Evolutionary conservation across 2,113 vertebrate genomes (phyloP).

Genomic region (Takifugu flavidus): DNA sequence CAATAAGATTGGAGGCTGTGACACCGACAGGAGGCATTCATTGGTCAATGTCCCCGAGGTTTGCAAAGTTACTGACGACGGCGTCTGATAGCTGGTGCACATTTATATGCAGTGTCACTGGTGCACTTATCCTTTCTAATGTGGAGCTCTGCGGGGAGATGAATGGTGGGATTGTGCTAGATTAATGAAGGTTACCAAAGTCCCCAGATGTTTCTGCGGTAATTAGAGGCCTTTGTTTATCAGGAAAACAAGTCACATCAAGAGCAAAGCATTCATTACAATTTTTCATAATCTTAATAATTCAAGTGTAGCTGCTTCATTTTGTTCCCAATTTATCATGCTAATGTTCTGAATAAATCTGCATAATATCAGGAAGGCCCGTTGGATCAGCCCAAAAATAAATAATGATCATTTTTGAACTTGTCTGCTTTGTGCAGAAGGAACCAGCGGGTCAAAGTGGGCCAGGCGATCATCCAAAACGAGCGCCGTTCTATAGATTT

Average conservation of each 20-base stretch:
- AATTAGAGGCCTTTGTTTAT: constrained; percentile 99
- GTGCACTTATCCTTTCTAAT: constrained; percentile 94
- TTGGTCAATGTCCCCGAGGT: constrained; percentile 56
- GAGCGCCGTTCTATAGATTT: constrained; percentile 14
- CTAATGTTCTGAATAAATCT: constrained; percentile 99
- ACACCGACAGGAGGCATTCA: constrained; percentile 54
- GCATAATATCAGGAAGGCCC: constrained; percentile 92
- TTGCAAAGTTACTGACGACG: constrained; percentile 44
- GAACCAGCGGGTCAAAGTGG: constrained; percentile 17
- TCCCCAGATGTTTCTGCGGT: constrained; percentile 99
- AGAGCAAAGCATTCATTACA: constrained; percentile 99
- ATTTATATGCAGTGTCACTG: constrained; percentile 79
- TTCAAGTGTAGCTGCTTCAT: constrained; percentile 99
- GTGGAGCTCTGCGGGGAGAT: constrained; percentile 88
- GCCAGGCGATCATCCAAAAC: constrained; percentile 7
- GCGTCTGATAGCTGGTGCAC: constrained; percentile 53
- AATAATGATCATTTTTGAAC: background rate
- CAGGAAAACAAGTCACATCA: constrained; percentile 99
- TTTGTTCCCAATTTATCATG: constrained; percentile 99
- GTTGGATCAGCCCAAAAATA: constrained; percentile 81
- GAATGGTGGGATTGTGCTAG: constrained; percentile 84
- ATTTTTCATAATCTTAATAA: constrained; percentile 99
- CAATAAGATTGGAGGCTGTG: constrained; percentile 48
- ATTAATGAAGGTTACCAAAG: constrained; percentile 99
- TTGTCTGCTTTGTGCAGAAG: background rate